These are phyloP conservation scores for Ochlodes sylvanus DNA, from an alignment of 2,888 invertebrate species.

Conservation along the genomic window DNA sequence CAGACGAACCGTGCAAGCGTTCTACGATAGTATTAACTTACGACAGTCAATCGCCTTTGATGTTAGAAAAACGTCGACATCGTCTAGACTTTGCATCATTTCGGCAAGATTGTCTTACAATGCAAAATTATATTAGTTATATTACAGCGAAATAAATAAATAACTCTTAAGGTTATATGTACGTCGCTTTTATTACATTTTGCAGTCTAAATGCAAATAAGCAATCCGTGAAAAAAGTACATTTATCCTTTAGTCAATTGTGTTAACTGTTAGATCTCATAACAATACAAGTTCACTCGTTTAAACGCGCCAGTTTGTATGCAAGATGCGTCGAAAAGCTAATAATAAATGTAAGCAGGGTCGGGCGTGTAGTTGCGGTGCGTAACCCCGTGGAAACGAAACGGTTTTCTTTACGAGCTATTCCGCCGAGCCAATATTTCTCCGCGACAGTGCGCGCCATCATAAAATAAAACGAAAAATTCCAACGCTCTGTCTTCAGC, in stretches of 20 bases:
- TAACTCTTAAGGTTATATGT: no score
- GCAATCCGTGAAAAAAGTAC: background rate
- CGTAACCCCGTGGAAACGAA: conserved; percentile 79
- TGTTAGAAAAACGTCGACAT: no score
- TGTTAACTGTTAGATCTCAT: background rate
- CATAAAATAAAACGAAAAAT: conserved; percentile 86
- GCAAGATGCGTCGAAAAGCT: conserved; percentile 45
- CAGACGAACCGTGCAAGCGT: no score
- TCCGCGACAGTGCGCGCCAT: conserved; percentile 83
- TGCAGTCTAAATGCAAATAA: background rate
- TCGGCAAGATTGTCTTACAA: no score
- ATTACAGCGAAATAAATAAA: no score
- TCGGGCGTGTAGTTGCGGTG: conserved; percentile 72
- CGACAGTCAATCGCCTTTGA: no score
- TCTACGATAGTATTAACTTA: no score
- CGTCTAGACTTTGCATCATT: no score
- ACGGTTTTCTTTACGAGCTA: conserved; percentile 84
- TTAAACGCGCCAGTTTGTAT: conserved; percentile 29
- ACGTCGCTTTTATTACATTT: no score
- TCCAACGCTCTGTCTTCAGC: conserved; percentile 76
- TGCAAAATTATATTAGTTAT: no score
- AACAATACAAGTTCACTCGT: conserved; percentile 13
- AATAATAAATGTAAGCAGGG: conserved; percentile 67
- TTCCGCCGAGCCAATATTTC: conserved; percentile 85
- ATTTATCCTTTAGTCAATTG: background rate